Conservation (phyloP, 2,888 invertebrate species). For the Aporophyla nigra region DNA sequence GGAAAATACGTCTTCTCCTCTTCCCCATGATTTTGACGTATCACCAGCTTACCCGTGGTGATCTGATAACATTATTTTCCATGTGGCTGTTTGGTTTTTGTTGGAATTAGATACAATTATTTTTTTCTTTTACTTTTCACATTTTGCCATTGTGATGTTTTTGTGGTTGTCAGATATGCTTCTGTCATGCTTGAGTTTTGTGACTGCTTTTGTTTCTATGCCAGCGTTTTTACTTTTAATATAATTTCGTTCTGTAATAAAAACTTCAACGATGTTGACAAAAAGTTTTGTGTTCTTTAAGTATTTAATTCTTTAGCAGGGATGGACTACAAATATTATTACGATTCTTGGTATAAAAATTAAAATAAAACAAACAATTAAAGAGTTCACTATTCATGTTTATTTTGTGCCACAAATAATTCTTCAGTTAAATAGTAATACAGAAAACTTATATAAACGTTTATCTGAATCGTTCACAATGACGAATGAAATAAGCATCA, state of each 20-base stretch:
- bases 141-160: constrained; percentile 44
- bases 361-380: background rate
- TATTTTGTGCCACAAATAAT: constrained; percentile 22
- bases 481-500: background rate
- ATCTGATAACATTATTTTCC: constrained; percentile 41
- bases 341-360: background rate
- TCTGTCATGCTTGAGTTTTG: constrained; percentile 40
- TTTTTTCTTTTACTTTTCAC: constrained; percentile 49
- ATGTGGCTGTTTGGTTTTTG: constrained; percentile 21
- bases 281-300: background rate
- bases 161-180: constrained; percentile 48
- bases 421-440: constrained; percentile 36
- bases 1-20: constrained; percentile 75
- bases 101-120: background rate
- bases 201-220: constrained; percentile 59
- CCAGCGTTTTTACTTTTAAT: constrained; percentile 23
- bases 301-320: background rate
- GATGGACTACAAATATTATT: background rate
- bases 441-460: background rate
- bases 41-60: constrained; percentile 15
- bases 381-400: background rate
- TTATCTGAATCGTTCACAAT: background rate
- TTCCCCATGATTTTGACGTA: constrained; percentile 75
- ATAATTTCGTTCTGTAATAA: background rate
- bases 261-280: background rate